These are phyloP conservation scores for Alviniconcha marisindica DNA, from an alignment of 1,140 invertebrate genomes.

Conservation along the genomic window DNA sequence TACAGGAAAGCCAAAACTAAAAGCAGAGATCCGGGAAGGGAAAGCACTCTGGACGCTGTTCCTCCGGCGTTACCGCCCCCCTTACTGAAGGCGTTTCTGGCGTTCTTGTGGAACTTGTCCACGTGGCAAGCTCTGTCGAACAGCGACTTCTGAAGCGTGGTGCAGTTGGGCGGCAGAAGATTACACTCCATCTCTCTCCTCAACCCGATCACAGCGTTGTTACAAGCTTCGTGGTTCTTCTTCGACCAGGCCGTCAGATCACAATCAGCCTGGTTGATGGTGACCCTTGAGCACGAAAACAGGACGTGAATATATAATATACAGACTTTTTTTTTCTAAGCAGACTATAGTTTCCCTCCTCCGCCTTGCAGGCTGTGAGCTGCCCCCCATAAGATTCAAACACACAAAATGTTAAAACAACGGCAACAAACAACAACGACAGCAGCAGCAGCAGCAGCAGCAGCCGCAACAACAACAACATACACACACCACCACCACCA, in stretches of 20 bases:
- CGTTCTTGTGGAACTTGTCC: slow-evolving; percentile 27
- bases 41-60: neutral
- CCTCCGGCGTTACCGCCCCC: neutral
- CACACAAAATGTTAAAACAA: no score
- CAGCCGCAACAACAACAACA: no score
- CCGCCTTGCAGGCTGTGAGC: no score
- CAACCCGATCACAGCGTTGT: slow-evolving; percentile 39
- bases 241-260: slow-evolving; percentile 43
- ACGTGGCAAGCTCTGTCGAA: slow-evolving; percentile 32
- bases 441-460: no score
- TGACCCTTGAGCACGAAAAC: slow-evolving; percentile 28
- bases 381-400: no score
- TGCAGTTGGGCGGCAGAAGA: slow-evolving; percentile 44
- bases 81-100: neutral
- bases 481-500: no score
- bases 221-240: slow-evolving; percentile 49
- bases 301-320: no score
- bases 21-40: neutral
- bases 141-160: neutral
- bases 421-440: no score
- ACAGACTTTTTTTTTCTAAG: no score
- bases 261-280: slow-evolving; percentile 42
- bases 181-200: slow-evolving; percentile 48
- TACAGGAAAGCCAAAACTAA: neutral
- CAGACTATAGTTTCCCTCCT: no score